A percentile compares a stretch with the other conserved stretches of the same genome.
Conservation (phyloP, 2,888 invertebrate genomes). For the Eumerus sabulonum region DNA sequence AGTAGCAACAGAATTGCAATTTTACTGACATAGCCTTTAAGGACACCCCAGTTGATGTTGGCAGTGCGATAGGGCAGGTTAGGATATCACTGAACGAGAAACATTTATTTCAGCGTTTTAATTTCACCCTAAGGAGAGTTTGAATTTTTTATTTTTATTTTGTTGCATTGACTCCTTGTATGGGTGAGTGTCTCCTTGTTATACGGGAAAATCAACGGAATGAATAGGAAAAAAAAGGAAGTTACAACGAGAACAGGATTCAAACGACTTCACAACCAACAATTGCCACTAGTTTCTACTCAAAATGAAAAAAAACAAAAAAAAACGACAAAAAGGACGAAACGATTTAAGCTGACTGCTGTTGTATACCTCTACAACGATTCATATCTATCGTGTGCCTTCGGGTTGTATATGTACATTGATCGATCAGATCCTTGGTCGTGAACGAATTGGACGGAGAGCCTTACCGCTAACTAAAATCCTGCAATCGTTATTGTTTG, state of each 20-base stretch:
- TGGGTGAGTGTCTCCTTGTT: not conserved
- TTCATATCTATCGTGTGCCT: not conserved
- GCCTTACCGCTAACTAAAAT: constrained; percentile 20
- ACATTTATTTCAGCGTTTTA: constrained; percentile 68
- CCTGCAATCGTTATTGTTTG: constrained; percentile 56
- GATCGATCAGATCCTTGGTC: constrained; percentile 19
- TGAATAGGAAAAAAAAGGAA: constrained; percentile 30
- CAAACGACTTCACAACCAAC: constrained; percentile 65
- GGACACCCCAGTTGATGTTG: constrained; percentile 1
- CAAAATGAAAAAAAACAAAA: constrained; percentile 33
- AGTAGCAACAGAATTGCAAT: constrained; percentile 6
- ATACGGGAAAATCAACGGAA: constrained; percentile 66
- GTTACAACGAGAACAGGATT: constrained; percentile 58
- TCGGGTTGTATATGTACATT: constrained; percentile 14
- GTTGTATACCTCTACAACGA: constrained; percentile 8
- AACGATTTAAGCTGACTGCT: constrained; percentile 56
- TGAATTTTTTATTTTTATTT: constrained; percentile 36
- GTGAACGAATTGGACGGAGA: not conserved
- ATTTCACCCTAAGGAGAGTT: constrained; percentile 64
- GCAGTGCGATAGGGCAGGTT: constrained; percentile 24
- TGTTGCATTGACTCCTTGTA: not conserved
- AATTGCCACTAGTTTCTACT: constrained; percentile 59
- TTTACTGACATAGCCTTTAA: constrained; percentile 25
- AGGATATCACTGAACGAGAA: constrained; percentile 56
- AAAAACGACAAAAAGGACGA: no score